Evolutionary conservation across 2,113 vertebrate genomes (phyloP), one percentile per base, ranked within the genome.

Genomic region (Cyprinodon tularosa): DNA sequence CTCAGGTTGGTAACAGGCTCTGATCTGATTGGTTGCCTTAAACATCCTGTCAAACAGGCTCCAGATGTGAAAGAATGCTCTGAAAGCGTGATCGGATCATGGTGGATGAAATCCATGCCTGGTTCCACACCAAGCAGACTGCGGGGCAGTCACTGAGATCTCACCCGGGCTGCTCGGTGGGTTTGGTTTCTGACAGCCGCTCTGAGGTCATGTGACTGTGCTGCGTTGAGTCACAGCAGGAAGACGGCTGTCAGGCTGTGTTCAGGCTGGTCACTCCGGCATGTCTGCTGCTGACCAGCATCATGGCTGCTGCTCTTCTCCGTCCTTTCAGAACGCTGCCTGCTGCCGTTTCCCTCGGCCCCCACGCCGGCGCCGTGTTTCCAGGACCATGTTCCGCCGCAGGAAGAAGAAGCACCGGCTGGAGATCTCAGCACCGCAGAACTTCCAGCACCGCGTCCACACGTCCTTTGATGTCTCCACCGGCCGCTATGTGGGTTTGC

Each of bases 401-500:
- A 97, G 95, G 86, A 97, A 96, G 92, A 96, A 95, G 93, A 95
- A 94, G 94, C 95, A 95, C 90, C 93, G 95, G 63, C 93, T 94
- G 0, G 94, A 97, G 89, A 98, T 98, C 86, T 98, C 97, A 0
- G 91, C 94, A 14, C 97, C 97, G 0, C 95, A 91, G 89, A 95
- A 97, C 93, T 98, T 98, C 62, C 93, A 96, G 91, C 97, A 98
- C 78, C 94, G 96, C 0, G 96, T 98, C 60, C 97, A 98, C 85
- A 98, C 97, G 0, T 96, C 96, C 0, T 97, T 96, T 11, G 96
- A 98, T 53, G 87, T 90, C 3, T 91, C 93, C 50, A 93, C 94
- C 15, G 96, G 95, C 40, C 95, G 93, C 70, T 98, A 96, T 14
- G 93, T 98, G 81, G 97, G 97, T 4, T 93, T 98, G n/a, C 97